Conservation (phyloP, 2,797 vertebrate genomes). For the Karalla daura region DNA sequence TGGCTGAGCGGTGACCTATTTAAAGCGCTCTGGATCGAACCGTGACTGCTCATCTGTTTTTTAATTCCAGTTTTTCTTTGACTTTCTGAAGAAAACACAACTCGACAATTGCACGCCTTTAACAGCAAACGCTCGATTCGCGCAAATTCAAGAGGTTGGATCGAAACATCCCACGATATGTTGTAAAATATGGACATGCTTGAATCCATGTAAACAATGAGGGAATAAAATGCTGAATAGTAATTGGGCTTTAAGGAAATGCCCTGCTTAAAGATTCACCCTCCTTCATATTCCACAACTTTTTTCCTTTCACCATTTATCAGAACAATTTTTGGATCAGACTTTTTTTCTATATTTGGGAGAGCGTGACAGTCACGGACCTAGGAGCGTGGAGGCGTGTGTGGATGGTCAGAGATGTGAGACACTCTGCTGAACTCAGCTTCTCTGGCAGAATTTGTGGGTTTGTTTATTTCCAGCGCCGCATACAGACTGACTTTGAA, state of each 20-base stretch:
- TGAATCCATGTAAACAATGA: too few relatives aligned
- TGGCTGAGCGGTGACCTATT: background rate
- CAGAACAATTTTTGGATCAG: background rate
- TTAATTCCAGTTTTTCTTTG: too few relatives aligned
- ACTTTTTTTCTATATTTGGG: background rate
- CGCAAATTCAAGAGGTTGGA: too few relatives aligned
- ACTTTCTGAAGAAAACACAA: background rate
- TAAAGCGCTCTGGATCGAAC: background rate
- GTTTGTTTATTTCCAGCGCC: constrained; percentile 75
- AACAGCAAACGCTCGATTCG: too few relatives aligned
- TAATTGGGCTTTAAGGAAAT: too few relatives aligned
- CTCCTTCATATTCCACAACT: background rate
- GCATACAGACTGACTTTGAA: constrained; percentile 77
- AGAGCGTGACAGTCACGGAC: constrained; percentile 23
- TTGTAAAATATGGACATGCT: too few relatives aligned
- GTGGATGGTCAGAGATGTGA: constrained; percentile 49
- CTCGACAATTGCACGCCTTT: too few relatives aligned
- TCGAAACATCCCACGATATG: too few relatives aligned
- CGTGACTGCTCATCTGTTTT: background rate
- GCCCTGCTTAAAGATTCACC: too few relatives aligned
- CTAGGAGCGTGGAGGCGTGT: constrained; percentile 14
- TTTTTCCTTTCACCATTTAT: background rate
- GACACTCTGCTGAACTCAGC: constrained; percentile 54
- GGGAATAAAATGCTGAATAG: too few relatives aligned
- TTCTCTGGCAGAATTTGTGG: constrained; percentile 63